These are phyloP conservation scores for Endotricha flammealis DNA, from an alignment of 2,888 invertebrate species.

Conservation along the genomic window DNA sequence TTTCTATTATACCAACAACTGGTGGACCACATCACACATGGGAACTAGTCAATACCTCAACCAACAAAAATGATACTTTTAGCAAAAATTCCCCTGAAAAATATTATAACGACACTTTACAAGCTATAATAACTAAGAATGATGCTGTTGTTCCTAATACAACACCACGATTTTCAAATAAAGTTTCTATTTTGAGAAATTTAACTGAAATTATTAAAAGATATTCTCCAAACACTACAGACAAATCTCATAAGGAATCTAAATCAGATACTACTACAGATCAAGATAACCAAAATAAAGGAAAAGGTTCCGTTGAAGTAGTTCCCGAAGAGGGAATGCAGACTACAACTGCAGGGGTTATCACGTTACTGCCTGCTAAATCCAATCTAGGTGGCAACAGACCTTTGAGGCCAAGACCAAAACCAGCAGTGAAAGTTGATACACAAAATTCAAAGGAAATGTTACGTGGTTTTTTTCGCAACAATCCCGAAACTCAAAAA, in stretches of 20 bases:
- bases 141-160: slow-evolving; percentile 63
- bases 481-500: slow-evolving; percentile 40
- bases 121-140: slow-evolving; percentile 80
- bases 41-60: slow-evolving; percentile 79
- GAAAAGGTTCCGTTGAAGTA: slow-evolving; percentile 66
- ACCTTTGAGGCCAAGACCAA: slow-evolving; percentile 82
- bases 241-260: slow-evolving; percentile 25
- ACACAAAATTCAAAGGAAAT: slow-evolving; percentile 47
- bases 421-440: slow-evolving; percentile 56
- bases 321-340: slow-evolving; percentile 61
- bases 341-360: slow-evolving; percentile 56
- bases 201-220: slow-evolving; percentile 82
- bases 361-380: slow-evolving; percentile 85
- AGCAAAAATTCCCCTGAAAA: slow-evolving; percentile 68
- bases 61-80: slow-evolving; percentile 55
- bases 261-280: slow-evolving; percentile 33
- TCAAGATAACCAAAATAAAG: slow-evolving; percentile 45
- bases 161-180: slow-evolving; percentile 61
- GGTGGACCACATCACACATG: slow-evolving; percentile 66
- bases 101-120: slow-evolving; percentile 80
- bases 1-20: slow-evolving; percentile 65
- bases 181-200: slow-evolving; percentile 75
- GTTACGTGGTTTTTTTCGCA: slow-evolving; percentile 50
- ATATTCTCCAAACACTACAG: slow-evolving; percentile 67
- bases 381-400: slow-evolving; percentile 87